Evolutionary conservation across 2,797 vertebrate species (phyloP).

Genomic region (Holocentrus rufus): DNA sequence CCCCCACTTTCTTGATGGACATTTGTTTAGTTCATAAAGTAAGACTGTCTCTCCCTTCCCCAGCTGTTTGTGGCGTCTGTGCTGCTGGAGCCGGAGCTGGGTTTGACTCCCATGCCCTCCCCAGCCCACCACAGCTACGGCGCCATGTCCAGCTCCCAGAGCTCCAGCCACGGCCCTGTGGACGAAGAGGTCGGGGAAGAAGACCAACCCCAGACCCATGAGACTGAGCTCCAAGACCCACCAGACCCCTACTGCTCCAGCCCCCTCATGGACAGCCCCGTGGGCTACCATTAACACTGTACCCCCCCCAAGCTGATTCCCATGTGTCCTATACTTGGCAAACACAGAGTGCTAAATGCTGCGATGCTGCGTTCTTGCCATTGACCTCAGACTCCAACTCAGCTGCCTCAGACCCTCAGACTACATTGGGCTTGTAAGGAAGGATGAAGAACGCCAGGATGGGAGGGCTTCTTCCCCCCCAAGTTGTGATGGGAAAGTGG

Average conservation of each 20-base stretch:
- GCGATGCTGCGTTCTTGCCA: conserved; percentile 70
- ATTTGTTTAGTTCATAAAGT: not conserved
- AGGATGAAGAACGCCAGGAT: conserved; percentile 39
- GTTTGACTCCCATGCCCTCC: conserved; percentile 92
- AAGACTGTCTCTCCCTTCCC: conserved; percentile 48
- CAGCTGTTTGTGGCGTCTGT: conserved; percentile 96
- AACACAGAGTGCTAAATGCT: conserved; percentile 67
- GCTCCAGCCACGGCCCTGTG: conserved; percentile 76
- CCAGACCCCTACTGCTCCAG: conserved; percentile 80
- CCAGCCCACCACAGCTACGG: conserved; percentile 94
- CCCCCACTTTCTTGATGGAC: not conserved
- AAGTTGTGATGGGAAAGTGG: conserved; percentile 16
- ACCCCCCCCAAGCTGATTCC: conserved; percentile 46
- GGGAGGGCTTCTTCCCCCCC: conserved; percentile 14
- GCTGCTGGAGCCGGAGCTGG: conserved; percentile 92
- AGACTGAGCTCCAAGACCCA: conserved; percentile 81
- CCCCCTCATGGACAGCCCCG: conserved; percentile 84
- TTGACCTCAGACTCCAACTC: conserved; percentile 70
- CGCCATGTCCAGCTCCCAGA: conserved; percentile 88
- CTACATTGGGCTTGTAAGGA: conserved; percentile 46
- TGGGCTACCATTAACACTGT: conserved; percentile 84
- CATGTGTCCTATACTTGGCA: conserved; percentile 59
- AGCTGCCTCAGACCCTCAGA: conserved; percentile 69
- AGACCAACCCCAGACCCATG: conserved; percentile 76
- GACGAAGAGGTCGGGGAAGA: conserved; percentile 77